These are phyloP conservation scores for Deilephila elpenor DNA, from an alignment of 2,888 invertebrate species.

Conservation along the genomic window DNA sequence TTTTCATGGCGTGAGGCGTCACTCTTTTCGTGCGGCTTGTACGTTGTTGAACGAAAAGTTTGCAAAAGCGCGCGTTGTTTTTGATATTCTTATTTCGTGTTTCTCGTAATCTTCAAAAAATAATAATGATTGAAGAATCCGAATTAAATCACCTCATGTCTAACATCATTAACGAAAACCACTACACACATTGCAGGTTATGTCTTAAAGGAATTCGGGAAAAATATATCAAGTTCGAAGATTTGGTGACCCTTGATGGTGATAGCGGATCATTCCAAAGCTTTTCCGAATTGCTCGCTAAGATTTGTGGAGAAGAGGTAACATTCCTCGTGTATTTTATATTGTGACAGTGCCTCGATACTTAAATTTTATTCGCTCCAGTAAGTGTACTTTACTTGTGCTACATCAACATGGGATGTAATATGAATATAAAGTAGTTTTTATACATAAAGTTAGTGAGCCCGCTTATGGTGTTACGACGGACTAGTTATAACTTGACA, in stretches of 20 bases:
- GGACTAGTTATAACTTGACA: too few species aligned
- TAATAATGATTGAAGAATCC: conserved; percentile 51
- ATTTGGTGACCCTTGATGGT: conserved; percentile 56
- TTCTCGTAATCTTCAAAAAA: conserved; percentile 30
- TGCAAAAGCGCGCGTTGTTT: conserved; percentile 60
- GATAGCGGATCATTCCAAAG: conserved; percentile 44
- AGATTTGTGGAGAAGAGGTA: conserved; percentile 61
- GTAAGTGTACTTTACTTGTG: not conserved
- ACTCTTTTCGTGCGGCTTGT: conserved; percentile 21
- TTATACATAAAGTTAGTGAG: too few species aligned
- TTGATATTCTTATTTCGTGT: conserved; percentile 35
- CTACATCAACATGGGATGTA: not conserved
- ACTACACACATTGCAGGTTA: conserved; percentile 75
- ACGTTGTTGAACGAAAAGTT: conserved; percentile 72
- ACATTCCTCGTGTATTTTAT: conserved; percentile 33
- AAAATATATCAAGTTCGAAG: conserved; percentile 64
- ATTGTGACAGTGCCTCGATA: conserved; percentile 9
- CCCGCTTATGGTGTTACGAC: too few species aligned
- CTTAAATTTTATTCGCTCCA: not conserved
- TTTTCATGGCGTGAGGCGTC: conserved; percentile 29
- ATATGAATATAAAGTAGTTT: too few species aligned
- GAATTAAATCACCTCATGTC: conserved; percentile 63
- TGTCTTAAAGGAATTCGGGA: conserved; percentile 62
- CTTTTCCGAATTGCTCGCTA: conserved; percentile 54
- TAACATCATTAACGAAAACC: conserved; percentile 64